Evolutionary conservation across 92 coral and sea anemone species (phyloP).

Genomic region (Actinernus sp.): DNA sequence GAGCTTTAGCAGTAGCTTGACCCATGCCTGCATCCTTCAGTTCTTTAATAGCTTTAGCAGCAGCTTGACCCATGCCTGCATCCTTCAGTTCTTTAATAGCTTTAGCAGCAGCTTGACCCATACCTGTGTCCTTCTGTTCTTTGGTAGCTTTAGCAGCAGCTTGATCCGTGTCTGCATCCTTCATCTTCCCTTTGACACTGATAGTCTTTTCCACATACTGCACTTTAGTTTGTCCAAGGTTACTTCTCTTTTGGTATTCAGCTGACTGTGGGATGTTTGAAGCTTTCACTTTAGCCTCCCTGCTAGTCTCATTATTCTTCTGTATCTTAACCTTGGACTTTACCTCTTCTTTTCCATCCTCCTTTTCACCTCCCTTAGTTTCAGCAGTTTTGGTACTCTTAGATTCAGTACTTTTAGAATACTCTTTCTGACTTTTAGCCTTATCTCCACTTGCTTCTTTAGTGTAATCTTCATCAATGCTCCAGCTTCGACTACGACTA

Average conservation of each 20-base stretch:
- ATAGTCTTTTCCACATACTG: too few species aligned
- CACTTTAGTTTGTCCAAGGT: too few species aligned
- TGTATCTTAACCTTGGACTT: too few species aligned
- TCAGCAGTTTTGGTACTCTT: not conserved
- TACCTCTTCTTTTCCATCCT: not conserved
- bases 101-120: not conserved
- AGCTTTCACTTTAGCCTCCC: too few species aligned
- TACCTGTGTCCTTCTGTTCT: not conserved
- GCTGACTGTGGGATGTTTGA: too few species aligned
- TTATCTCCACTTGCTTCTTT: not conserved
- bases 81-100: too few species aligned
- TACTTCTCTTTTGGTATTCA: too few species aligned
- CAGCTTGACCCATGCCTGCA: not conserved
- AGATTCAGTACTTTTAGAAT: not conserved
- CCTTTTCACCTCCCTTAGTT: not conserved
- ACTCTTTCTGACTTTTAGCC: not conserved
- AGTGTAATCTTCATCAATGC: conserved; percentile 43
- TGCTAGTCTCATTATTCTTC: too few species aligned
- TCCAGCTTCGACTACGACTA: conserved; percentile 38
- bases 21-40: not conserved
- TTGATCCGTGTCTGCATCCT: too few species aligned
- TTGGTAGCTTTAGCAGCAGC: not conserved
- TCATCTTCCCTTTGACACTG: too few species aligned
- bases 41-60: conserved; percentile 1
- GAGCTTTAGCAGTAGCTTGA: conserved; percentile 10